Evolutionary conservation across 1,140 invertebrate genomes (phyloP), one percentile per base, ranked within the genome.

Genomic region (Drosophila gunungcola): DNA sequence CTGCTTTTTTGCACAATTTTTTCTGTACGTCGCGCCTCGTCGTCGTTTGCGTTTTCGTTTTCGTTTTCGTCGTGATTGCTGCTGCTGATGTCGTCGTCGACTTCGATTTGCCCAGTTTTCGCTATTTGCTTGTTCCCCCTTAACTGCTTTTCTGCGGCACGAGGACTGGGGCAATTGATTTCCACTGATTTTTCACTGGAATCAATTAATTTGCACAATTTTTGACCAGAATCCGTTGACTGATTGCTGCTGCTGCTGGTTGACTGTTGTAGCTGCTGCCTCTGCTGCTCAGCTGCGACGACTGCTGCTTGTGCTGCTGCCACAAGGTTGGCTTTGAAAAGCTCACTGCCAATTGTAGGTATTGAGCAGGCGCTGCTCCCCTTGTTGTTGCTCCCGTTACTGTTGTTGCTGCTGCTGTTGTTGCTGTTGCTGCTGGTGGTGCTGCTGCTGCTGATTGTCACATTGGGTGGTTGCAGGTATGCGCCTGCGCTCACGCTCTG

Each of bases 251-350:
- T 64, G 43, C 41, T 83, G 57, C 46, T 64, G 43, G 48, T 32
- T 51, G 60, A 39, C 42, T 61, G 54, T 34, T 43, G 55, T 38
- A 67, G 73, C 61, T 83, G 80, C 56, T 77, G 77, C 81, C 84
- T 76, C 83, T 86, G 82, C 48, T 86, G 70, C 79, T 88, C 82
- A 86, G 82, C 83, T 86, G 82, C 83, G 78, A 86, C 82, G 82
- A 85, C 82, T 85, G 62, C 77, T 76, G 62, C 57, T 65, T 57
- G 42, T 68, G 58, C 41, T 83, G 57, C 43, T 64, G 60, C 57
- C 46, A 61, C 76, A 73, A 68, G 68, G 84, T 81, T 85, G 81
- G 82, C 81, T 85, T 85, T 74, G 78, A 70, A 78, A 86, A 81
- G 82, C 83, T 86, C 75, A 72, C 69, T 78, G 69, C 43, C 74